phyloP scores from a whole-genome alignment of 1,140 invertebrate species.

The Trypoxylus dichotomus region DNA sequence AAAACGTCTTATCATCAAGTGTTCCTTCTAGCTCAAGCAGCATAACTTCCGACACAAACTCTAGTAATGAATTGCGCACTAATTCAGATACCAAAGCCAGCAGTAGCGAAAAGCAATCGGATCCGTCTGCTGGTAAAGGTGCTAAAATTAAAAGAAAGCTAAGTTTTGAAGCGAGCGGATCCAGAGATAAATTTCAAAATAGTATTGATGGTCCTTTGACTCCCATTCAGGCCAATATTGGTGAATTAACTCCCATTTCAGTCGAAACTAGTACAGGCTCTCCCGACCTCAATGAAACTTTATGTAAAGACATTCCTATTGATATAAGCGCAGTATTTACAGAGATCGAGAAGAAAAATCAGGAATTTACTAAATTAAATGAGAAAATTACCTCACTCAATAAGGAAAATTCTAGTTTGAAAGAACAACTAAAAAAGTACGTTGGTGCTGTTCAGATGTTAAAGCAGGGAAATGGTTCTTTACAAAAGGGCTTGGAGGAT shows the following conservation, averaged over 20 bases:
- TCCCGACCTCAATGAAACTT: constrained; percentile 42
- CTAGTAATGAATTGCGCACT: constrained; percentile 31
- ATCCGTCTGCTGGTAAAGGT: constrained; percentile 29
- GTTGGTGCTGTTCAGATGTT: constrained; percentile 87
- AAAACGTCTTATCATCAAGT: constrained; percentile 45
- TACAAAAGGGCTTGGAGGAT: constrained; percentile 49
- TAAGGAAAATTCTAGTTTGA: constrained; percentile 85
- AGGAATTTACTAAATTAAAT: constrained; percentile 45
- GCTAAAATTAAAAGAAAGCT: constrained; percentile 39
- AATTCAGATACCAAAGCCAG: neutral
- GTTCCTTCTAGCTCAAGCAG: constrained; percentile 47
- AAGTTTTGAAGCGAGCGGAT: constrained; percentile 48
- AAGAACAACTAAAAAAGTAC: constrained; percentile 88
- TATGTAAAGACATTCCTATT: constrained; percentile 47
- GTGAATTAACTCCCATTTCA: constrained; percentile 57
- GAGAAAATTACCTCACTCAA: constrained; percentile 44
- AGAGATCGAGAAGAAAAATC: constrained; percentile 48
- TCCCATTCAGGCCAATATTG: constrained; percentile 55
- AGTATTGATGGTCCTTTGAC: constrained; percentile 52
- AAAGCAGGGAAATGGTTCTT: constrained; percentile 60
- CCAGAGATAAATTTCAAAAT: constrained; percentile 44
- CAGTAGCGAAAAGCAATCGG: neutral
- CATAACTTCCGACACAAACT: constrained; percentile 42
- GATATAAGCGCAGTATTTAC: constrained; percentile 51
- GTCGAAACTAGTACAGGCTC: constrained; percentile 45